Evolutionary conservation across 2,888 invertebrate species (phyloP), one percentile per base, ranked within the genome.

Genomic region (Acanthosepion lycidas): DNA sequence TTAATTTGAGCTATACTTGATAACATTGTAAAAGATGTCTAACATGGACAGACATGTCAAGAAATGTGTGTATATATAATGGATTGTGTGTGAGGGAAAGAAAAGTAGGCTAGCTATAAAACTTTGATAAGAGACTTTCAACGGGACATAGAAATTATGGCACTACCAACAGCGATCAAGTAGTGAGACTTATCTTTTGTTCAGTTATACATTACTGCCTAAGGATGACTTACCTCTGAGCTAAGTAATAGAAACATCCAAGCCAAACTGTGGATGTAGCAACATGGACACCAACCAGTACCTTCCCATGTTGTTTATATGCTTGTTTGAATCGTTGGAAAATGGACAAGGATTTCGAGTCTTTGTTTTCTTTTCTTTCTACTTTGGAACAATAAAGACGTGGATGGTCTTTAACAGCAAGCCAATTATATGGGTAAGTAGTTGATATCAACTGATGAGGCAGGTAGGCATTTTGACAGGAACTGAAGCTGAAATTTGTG

Each of bases 261-360:
- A 98, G 98, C 99, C 99, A 99, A 95, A 98, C 98, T 64, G 98
- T 98, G 5, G 99, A 99, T 23, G 99, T 99, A 42, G 98, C 98
- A 94, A 98, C 97, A 97, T 99, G 99, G 6, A 99, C 99, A 9
- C 99, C 99, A 95, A 99, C 98, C 95, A 99, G 98, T 94, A 99
- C 98, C 97, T 99, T 99, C 99, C 99, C 99, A 97, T 99, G 99
- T 97, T 99, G 98, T 97, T 98, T 98, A 97, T 99, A 99, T 98
- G 99, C 98, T 97, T 98, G 98, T 97, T 99, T 99, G 97, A 99
- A 99, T 96, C 98, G 98, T 96, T 98, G 98, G 97, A 99, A 98
- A 6, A 99, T 97, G 1, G 98, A 98, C 96, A 98, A 97, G 97
- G 98, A 95, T 92, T 96, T 64, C 9, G 94, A 55, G 51, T 48